phyloP scores from a whole-genome alignment of 2,797 vertebrate species.

The Urocyon cinereoargenteus region DNA sequence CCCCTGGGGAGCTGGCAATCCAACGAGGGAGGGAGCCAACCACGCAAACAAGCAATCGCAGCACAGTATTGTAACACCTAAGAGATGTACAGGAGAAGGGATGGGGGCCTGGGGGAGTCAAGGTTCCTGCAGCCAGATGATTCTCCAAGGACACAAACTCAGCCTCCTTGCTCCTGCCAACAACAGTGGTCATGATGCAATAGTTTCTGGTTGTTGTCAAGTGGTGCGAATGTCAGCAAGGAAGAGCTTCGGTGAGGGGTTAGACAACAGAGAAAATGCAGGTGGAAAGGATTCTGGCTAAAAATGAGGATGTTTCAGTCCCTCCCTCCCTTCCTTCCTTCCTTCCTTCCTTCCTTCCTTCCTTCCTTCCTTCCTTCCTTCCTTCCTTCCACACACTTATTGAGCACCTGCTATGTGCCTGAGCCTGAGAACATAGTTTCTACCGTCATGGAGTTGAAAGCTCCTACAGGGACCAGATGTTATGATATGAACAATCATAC shows the following conservation, averaged over 20 bases:
- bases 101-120: background rate
- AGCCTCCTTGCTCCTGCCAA: background rate
- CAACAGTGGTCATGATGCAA: slow-evolving; percentile 26
- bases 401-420: background rate
- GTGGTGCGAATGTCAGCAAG: background rate
- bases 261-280: background rate
- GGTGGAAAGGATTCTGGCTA: background rate
- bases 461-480: background rate
- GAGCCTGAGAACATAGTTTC: background rate
- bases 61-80: rapidly evolving
- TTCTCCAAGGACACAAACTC: background rate
- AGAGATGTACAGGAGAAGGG: background rate
- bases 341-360: background rate
- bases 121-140: background rate
- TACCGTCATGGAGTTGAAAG: background rate
- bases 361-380: background rate
- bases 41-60: background rate
- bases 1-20: background rate
- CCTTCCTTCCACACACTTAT: background rate
- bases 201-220: background rate
- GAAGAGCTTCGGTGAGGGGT: background rate
- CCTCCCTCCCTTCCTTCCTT: rapidly evolving
- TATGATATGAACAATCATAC: background rate
- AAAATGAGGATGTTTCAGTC: background rate
- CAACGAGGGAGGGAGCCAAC: background rate